Conservation (phyloP, 2,113 vertebrate genomes). For the Callorhinus ursinus region DNA sequence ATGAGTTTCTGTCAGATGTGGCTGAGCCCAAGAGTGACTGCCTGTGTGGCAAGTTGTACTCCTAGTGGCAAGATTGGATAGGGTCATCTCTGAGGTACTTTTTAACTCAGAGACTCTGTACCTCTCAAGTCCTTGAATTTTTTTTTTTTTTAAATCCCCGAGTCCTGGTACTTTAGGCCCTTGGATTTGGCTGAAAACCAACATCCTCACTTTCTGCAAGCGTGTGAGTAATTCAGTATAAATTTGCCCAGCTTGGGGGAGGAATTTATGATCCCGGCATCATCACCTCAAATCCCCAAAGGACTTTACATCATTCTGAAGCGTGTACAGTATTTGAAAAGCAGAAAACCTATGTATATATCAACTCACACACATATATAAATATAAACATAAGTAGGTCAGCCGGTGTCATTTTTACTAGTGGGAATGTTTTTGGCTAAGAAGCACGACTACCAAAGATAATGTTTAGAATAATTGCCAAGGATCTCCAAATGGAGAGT, state of each 20-base stretch:
- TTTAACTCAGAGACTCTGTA: background rate
- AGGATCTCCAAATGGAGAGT: background rate
- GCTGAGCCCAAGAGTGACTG: background rate
- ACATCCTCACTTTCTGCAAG: constrained; percentile 52
- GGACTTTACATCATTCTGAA: constrained; percentile 53
- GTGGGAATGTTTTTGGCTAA: constrained; percentile 53
- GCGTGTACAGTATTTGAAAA: constrained; percentile 50
- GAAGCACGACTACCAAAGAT: background rate
- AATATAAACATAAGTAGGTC: constrained; percentile 68
- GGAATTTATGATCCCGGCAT: constrained; percentile 63
- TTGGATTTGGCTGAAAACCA: constrained; percentile 62
- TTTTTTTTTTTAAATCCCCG: background rate
- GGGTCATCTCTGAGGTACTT: background rate
- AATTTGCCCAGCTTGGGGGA: constrained; percentile 57
- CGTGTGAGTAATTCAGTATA: constrained; percentile 69
- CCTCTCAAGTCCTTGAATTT: constrained; percentile 16
- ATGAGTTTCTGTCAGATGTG: background rate
- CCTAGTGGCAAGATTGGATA: background rate
- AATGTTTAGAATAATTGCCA: constrained; percentile 42
- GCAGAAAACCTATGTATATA: constrained; percentile 45
- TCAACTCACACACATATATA: constrained; percentile 15
- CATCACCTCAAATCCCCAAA: constrained; percentile 41
- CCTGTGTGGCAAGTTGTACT: background rate
- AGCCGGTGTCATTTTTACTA: background rate
- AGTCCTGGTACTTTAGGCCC: background rate